Conservation (phyloP, 2,797 vertebrate species). For the Notolabrus celidotus region DNA sequence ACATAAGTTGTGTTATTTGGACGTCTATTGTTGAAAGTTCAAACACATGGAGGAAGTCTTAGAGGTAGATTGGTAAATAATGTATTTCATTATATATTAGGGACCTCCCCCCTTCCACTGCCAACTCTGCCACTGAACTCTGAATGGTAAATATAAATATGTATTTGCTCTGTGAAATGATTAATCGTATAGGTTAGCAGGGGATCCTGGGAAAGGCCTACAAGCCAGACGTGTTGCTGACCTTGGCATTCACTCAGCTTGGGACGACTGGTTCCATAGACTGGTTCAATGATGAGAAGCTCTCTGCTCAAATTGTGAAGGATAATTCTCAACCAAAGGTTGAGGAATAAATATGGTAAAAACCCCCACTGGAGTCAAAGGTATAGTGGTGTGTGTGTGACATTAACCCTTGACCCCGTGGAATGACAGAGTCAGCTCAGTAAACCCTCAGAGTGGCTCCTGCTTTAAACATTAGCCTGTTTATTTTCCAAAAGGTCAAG, state of each 20-base stretch:
- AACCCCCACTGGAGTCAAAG: constrained; percentile 54
- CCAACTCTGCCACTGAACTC: too few species aligned
- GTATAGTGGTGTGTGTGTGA: constrained; percentile 45
- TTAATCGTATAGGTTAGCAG: constrained; percentile 15
- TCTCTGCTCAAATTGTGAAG: constrained; percentile 37
- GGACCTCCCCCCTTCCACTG: too few species aligned
- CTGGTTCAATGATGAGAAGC: too few species aligned
- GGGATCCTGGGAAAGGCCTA: constrained; percentile 38
- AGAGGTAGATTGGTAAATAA: too few species aligned
- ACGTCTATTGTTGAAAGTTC: too few species aligned
- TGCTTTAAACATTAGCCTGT: constrained; percentile 61
- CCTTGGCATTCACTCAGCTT: constrained; percentile 27
- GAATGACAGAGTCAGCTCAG: constrained; percentile 51
- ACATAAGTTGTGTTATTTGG: too few species aligned
- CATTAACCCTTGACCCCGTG: constrained; percentile 62
- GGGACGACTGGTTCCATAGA: neutral
- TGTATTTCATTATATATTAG: neutral
- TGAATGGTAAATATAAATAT: neutral
- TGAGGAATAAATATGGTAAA: constrained; percentile 69
- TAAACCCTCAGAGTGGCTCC: constrained; percentile 50
- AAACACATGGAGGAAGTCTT: too few species aligned
- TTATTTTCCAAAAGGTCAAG: constrained; percentile 75
- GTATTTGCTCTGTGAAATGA: constrained; percentile 11
- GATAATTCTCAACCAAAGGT: constrained; percentile 47
- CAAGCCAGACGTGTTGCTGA: constrained; percentile 22